Evolutionary conservation across 2,888 invertebrate genomes (phyloP).

Genomic region (Trilocha varians): DNA sequence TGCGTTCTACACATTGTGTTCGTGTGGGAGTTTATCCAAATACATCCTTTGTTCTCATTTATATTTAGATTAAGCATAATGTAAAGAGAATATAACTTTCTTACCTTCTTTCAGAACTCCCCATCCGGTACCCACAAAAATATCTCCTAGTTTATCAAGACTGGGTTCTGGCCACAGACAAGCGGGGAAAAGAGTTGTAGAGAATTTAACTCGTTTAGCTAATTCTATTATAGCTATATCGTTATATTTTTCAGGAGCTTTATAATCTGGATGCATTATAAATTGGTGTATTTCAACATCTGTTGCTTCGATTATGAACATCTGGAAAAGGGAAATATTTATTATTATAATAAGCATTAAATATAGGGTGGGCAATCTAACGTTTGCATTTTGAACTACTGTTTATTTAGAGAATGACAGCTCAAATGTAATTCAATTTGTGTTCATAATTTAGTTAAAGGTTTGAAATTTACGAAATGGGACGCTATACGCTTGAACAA

Average conservation of each 20-base stretch:
- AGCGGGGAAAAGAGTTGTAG: constrained; percentile 12
- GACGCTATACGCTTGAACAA: too few relatives aligned
- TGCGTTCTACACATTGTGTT: too few relatives aligned
- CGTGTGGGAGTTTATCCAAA: too few relatives aligned
- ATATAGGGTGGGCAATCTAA: too few relatives aligned
- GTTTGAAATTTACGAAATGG: too few relatives aligned
- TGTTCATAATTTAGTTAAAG: too few relatives aligned
- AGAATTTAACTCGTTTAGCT: constrained; percentile 23
- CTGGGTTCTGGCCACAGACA: neutral
- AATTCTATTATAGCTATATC: constrained; percentile 48
- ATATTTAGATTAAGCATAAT: neutral
- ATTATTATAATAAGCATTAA: too few relatives aligned
- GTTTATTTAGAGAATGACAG: too few relatives aligned
- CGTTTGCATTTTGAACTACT: too few relatives aligned
- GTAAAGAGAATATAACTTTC: neutral
- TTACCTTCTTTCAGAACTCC: neutral
- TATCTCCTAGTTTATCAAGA: neutral
- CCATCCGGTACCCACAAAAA: neutral
- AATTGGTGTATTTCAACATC: constrained; percentile 32
- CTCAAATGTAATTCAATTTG: too few relatives aligned
- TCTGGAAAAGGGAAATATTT: too few relatives aligned
- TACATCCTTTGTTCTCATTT: too few relatives aligned
- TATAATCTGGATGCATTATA: constrained; percentile 33
- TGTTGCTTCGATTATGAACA: neutral
- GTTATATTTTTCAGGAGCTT: constrained; percentile 36